These are phyloP conservation scores for Pelagia noctiluca DNA, from an alignment of 30 jellyfish, hydroid and myxozoan genomes.

Conservation along the genomic window DNA sequence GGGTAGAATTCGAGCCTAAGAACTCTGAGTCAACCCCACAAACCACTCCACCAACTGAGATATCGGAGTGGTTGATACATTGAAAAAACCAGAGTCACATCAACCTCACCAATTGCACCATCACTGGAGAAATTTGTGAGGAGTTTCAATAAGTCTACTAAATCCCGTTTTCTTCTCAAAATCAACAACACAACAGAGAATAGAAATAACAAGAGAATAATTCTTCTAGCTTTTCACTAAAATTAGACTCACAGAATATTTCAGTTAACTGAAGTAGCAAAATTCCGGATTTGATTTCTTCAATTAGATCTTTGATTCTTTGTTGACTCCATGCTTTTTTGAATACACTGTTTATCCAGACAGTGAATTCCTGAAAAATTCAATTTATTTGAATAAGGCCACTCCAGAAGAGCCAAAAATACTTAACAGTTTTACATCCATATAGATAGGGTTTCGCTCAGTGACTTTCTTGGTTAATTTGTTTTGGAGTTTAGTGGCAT, in stretches of 20 bases:
- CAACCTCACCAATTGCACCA: no score
- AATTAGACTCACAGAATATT: constrained; percentile 8
- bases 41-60: background rate
- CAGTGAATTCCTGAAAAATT: constrained; percentile 31
- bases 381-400: no score
- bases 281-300: constrained; percentile 45
- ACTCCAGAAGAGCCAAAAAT: no score
- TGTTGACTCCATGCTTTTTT: constrained; percentile 38
- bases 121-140: background rate
- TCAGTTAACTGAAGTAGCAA: constrained; percentile 31
- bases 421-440: no score
- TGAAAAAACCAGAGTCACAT: no score
- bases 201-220: background rate
- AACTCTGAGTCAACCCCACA: no score
- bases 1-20: no score
- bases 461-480: no score
- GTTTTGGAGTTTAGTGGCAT: no score
- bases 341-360: constrained; percentile 42
- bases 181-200: background rate
- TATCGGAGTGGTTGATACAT: background rate
- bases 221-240: background rate
- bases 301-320: constrained; percentile 3
- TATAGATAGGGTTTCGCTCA: no score
- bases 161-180: background rate
- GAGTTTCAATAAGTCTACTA: background rate